These are phyloP conservation scores for Petrosia ficiformis DNA, from an alignment of 37 sponge, comb jelly and placozoan genomes.

Conservation along the genomic window DNA sequence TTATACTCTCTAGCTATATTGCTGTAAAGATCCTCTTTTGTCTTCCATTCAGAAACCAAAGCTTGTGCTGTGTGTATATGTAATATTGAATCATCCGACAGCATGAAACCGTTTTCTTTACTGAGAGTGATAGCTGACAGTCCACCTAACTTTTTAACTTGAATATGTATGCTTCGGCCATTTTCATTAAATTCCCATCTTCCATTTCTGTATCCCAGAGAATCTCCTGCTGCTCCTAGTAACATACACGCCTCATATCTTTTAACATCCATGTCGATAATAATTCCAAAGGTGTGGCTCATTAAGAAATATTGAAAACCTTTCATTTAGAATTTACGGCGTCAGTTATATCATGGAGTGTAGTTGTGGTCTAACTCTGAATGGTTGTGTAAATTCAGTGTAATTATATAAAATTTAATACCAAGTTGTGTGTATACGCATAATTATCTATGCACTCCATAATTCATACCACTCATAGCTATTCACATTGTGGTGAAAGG, in stretches of 20 bases:
- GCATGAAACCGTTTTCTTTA: conserved; percentile 25
- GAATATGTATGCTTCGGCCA: conserved; percentile 60
- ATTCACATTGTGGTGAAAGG: too few relatives aligned
- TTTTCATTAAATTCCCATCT: conserved; percentile 73
- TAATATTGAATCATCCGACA: conserved; percentile 84
- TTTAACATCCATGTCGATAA: too few relatives aligned
- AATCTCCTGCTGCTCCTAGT: conserved; percentile 80
- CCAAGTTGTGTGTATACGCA: too few relatives aligned
- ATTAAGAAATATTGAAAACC: too few relatives aligned
- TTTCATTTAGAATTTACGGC: too few relatives aligned
- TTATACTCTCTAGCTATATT: conserved; percentile 59
- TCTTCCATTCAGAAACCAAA: conserved; percentile 52
- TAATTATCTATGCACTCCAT: too few relatives aligned
- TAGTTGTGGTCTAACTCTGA: too few relatives aligned
- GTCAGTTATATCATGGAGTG: too few relatives aligned
- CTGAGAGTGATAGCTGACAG: conserved; percentile 42
- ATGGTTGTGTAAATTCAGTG: too few relatives aligned
- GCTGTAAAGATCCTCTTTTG: conserved; percentile 51
- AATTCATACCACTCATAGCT: too few relatives aligned
- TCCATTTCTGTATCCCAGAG: conserved; percentile 82
- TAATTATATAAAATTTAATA: too few relatives aligned
- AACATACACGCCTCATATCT: conserved; percentile 72
- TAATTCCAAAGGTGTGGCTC: too few relatives aligned
- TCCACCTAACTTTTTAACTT: conserved; percentile 44
- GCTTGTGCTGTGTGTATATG: conserved; percentile 87